Base-by-base conservation (phyloP, 2,113 vertebrate genomes). In the Herpailurus yagouaroundi region DNA sequence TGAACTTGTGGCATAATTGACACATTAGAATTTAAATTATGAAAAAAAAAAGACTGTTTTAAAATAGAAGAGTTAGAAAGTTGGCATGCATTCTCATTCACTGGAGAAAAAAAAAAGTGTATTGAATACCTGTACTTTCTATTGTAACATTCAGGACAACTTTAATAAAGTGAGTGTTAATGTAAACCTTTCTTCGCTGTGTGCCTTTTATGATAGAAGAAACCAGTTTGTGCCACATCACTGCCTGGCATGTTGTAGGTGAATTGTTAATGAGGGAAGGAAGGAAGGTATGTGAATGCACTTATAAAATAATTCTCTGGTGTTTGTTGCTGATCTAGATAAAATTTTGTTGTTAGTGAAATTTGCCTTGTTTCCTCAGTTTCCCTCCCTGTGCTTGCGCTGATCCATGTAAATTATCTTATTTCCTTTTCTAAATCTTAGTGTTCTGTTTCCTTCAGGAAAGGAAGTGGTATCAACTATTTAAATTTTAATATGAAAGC, bases 1-100 rank as follows among this genome's bases (percentile, higher is more conserved):
- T 88, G 15, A 92, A 48, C 11, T 82, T 23, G 12, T 63, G 33
- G 3, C 21, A 50, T 79, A 52, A 66, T 12, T 85, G 60, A 27
- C 15, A 89, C 21, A 66, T 76, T 13, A 91, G 76, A 91, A 60
- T 91, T 77, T 27, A 86, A 64, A 87, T 64, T 21, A 89, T 64
- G 7, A 77, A 97, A 74, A 66, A 97, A 73, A 66, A 4, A 16
- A 71, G 21, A 55, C 16, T 55, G 15, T 38, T 92, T 33, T 64
- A 91, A 91, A 52, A 91, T 16, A 73, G 25, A 86, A 74, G 21
- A 71, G 63, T 90, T 76, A 69, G 45, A 96, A 93, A 81, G 38
- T 66, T 36, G 16, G 16, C 23, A 74, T 83, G 5, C 11, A 64
- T 45, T 91, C 27, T 68, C n/a, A 52, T 23, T n/a, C 12, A 52